phyloP scores from a whole-genome alignment of 2,888 invertebrate species.

The Calliphora vomitoria region DNA sequence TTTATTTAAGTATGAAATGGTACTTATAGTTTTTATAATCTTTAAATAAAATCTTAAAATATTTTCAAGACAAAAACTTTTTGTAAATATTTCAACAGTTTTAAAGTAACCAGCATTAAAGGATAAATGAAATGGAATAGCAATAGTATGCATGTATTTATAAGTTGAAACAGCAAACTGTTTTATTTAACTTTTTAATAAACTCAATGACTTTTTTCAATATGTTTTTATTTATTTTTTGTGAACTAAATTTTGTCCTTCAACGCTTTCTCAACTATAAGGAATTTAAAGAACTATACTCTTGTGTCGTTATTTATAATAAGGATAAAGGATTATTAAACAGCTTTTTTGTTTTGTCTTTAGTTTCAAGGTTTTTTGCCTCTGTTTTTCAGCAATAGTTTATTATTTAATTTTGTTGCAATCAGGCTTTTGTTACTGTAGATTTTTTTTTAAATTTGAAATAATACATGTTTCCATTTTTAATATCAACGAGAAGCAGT shows the following conservation, averaged over 20 bases:
- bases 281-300: not conserved
- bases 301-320: not conserved
- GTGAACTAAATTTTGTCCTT: not conserved
- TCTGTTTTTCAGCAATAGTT: not conserved
- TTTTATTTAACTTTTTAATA: conserved; percentile 1
- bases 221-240: not conserved
- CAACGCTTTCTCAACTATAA: not conserved
- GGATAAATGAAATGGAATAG: not conserved
- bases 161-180: not conserved
- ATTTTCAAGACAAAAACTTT: not conserved
- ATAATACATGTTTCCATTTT: conserved; percentile 15
- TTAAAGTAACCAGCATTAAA: not conserved
- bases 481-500: not conserved
- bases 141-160: no score
- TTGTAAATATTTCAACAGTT: not conserved
- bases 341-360: not conserved
- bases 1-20: not conserved
- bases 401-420: not conserved
- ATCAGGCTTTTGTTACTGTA: not conserved
- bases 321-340: not conserved
- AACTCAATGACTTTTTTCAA: not conserved
- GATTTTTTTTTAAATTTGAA: conserved; percentile 1
- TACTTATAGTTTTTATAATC: not conserved
- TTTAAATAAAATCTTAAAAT: not conserved
- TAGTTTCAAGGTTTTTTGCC: not conserved